These are phyloP conservation scores for Eospalax fontanierii DNA, from an alignment of 2,797 vertebrate genomes.

Conservation along the genomic window DNA sequence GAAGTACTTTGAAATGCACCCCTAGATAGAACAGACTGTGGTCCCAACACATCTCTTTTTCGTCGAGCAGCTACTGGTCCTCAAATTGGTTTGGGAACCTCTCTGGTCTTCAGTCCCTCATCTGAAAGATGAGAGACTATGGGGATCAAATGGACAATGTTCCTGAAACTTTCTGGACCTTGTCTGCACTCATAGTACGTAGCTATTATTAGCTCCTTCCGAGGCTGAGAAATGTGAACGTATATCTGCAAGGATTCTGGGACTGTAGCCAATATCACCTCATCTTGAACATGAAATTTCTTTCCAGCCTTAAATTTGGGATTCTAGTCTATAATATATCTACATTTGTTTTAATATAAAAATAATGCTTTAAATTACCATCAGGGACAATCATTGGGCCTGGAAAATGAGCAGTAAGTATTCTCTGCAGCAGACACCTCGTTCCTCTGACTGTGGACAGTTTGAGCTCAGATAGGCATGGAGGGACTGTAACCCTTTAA, in stretches of 20 bases:
- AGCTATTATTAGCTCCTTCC: slow-evolving; percentile 65
- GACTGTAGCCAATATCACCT: slow-evolving; percentile 64
- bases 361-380: slow-evolving; percentile 56
- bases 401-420: not conserved
- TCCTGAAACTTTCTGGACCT: not conserved
- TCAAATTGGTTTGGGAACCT: not conserved
- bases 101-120: slow-evolving; percentile 5
- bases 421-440: not conserved
- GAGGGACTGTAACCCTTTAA: not conserved
- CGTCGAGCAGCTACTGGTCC: not conserved
- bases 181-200: slow-evolving; percentile 14
- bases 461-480: not conserved
- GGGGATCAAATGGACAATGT: not conserved
- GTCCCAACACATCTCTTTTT: not conserved
- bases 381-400: slow-evolving; percentile 22
- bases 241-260: slow-evolving; percentile 72
- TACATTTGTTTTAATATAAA: slow-evolving; percentile 71
- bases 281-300: slow-evolving; percentile 57
- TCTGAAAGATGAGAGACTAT: not conserved
- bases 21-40: not conserved
- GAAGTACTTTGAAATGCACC: not conserved
- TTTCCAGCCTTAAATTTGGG: slow-evolving; percentile 61
- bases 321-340: slow-evolving; percentile 54
- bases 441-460: not conserved
- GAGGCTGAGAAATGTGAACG: slow-evolving; percentile 42